Conservation (phyloP, 2,888 invertebrate species). For the Cylloceria caligata region DNA sequence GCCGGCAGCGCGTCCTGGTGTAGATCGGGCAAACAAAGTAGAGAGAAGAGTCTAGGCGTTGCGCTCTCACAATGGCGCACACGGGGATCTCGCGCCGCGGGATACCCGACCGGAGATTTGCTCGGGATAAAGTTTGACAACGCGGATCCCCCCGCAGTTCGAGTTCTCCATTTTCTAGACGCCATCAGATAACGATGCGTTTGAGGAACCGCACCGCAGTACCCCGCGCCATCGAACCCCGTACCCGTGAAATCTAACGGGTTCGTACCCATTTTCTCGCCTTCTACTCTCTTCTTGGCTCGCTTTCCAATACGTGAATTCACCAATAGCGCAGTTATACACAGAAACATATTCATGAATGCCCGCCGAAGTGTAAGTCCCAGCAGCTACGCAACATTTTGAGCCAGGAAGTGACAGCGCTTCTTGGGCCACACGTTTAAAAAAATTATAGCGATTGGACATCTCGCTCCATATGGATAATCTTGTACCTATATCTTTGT, state of each 20-base stretch:
- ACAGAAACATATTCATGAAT: background rate
- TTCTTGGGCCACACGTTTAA: too few relatives aligned
- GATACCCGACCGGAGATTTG: slow-evolving; percentile 78
- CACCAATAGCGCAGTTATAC: slow-evolving; percentile 32
- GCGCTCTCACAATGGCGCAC: slow-evolving; percentile 78
- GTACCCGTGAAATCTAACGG: slow-evolving; percentile 63
- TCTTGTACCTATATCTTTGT: background rate
- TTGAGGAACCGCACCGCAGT: slow-evolving; percentile 70
- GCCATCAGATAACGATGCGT: slow-evolving; percentile 72
- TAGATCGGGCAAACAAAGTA: slow-evolving; percentile 64
- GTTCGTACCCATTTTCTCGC: slow-evolving; percentile 79
- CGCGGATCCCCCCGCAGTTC: slow-evolving; percentile 76
- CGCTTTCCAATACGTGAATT: slow-evolving; percentile 53
- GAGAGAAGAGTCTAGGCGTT: slow-evolving; percentile 67
- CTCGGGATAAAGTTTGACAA: slow-evolving; percentile 84
- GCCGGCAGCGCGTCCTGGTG: slow-evolving; percentile 70
- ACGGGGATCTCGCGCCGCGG: slow-evolving; percentile 78
- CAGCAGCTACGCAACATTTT: background rate
- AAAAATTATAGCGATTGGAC: background rate
- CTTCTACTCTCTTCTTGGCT: slow-evolving; percentile 54
- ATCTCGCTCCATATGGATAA: background rate
- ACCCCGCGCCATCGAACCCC: slow-evolving; percentile 59
- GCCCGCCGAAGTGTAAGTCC: background rate
- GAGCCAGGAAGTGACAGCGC: too few relatives aligned
- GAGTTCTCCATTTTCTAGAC: slow-evolving; percentile 64